A percentile compares a stretch with the other conserved stretches of the same genome.
Evolutionary conservation across 2,888 invertebrate genomes (phyloP).

Genomic region (Sphaerophoria taeniata): DNA sequence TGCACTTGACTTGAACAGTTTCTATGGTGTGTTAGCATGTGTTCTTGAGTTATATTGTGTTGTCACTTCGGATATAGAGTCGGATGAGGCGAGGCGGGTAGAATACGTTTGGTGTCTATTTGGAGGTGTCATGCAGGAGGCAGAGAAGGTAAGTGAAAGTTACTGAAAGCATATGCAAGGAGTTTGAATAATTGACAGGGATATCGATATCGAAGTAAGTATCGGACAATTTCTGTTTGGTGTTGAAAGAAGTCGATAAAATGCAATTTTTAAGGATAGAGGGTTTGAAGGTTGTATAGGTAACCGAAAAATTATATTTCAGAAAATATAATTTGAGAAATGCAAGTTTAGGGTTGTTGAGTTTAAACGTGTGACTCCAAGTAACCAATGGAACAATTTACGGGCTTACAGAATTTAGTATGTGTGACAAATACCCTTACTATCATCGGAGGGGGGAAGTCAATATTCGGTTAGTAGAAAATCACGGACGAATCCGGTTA

Average conservation of each 20-base stretch:
- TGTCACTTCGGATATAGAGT: constrained; percentile 60
- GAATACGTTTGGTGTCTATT: not conserved
- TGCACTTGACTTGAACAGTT: constrained; percentile 69
- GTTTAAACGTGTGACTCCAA: too few species aligned
- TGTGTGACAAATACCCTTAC: too few species aligned
- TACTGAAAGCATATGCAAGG: constrained; percentile 63
- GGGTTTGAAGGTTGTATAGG: too few species aligned
- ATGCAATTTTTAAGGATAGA: not conserved
- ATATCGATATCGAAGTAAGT: constrained; percentile 8
- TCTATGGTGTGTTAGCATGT: constrained; percentile 66
- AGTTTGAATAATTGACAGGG: constrained; percentile 53
- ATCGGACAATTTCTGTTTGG: not conserved
- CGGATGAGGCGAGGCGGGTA: not conserved
- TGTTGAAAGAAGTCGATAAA: not conserved
- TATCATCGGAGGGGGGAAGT: too few species aligned
- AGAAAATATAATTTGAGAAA: too few species aligned
- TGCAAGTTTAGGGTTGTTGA: too few species aligned
- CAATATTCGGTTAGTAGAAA: too few species aligned
- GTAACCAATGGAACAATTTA: too few species aligned
- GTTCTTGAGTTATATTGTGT: constrained; percentile 65
- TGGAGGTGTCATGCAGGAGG: constrained; percentile 5
- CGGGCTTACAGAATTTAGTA: too few species aligned
- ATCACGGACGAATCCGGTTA: too few species aligned
- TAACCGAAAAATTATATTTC: too few species aligned
- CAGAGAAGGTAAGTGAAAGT: constrained; percentile 61